Conservation (phyloP, 2,888 invertebrate genomes). For the Lycophotia porphyrea region DNA sequence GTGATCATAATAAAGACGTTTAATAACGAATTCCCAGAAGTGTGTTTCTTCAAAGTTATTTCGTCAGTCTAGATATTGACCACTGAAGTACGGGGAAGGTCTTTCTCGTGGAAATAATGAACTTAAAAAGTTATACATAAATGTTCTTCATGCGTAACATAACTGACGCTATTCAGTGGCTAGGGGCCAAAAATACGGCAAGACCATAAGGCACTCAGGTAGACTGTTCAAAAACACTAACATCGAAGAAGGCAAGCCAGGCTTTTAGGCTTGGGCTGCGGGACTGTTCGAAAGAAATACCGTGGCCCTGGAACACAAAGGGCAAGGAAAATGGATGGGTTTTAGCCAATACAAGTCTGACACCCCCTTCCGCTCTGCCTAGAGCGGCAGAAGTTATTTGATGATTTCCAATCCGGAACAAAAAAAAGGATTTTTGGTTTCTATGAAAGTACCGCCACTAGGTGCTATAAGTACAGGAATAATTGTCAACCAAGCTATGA, state of each 20-base stretch:
- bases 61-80: not conserved
- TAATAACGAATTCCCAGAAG: not conserved
- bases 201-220: not conserved
- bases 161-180: not conserved
- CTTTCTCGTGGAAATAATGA: not conserved
- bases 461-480: not conserved
- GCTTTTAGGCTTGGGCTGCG: not conserved
- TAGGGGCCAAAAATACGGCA: not conserved
- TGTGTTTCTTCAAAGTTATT: not conserved
- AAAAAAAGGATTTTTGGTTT: not conserved
- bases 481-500: not conserved
- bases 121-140: not conserved
- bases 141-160: not conserved
- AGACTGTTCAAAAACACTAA: too few species aligned
- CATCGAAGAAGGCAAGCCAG: not conserved
- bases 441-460: not conserved
- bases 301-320: too few species aligned
- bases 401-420: too few species aligned
- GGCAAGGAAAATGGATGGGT: too few species aligned
- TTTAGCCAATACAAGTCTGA: too few species aligned
- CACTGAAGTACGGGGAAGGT: not conserved
- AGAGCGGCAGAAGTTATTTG: too few species aligned
- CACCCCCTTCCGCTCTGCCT: too few species aligned
- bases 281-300: too few species aligned
- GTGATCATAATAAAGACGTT: not conserved